These are phyloP conservation scores for Nycticebus coucang DNA, from an alignment of 2,113 vertebrate species.

Conservation along the genomic window DNA sequence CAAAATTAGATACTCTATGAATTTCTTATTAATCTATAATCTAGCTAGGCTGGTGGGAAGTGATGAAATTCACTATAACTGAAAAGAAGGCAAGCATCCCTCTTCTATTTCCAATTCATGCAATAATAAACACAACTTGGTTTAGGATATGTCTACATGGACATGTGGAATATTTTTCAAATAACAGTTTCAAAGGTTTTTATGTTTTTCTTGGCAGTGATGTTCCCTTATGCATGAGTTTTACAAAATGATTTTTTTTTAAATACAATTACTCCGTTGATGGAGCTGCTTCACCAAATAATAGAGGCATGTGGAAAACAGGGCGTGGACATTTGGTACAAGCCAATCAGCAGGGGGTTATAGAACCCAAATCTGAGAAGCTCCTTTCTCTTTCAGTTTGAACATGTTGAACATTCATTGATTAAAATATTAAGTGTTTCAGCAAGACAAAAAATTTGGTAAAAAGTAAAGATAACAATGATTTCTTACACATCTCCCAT, in stretches of 20 bases:
- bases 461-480: background rate
- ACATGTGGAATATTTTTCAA: background rate
- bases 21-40: background rate
- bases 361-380: background rate
- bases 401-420: background rate
- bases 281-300: background rate
- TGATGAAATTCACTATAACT: background rate
- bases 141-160: background rate
- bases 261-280: background rate
- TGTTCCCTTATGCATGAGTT: background rate
- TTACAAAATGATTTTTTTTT: background rate
- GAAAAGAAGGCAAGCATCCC: too few relatives aligned
- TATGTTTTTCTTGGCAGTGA: background rate
- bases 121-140: background rate
- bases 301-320: background rate
- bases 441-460: background rate
- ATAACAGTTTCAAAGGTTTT: background rate
- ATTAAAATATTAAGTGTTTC: slow-evolving; percentile 40
- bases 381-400: background rate
- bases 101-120: background rate
- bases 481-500: background rate
- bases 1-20: background rate
- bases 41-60: background rate
- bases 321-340: background rate
- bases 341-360: background rate